Evolutionary conservation across 2,113 vertebrate species (phyloP).

Genomic region (Indicator maculatus): DNA sequence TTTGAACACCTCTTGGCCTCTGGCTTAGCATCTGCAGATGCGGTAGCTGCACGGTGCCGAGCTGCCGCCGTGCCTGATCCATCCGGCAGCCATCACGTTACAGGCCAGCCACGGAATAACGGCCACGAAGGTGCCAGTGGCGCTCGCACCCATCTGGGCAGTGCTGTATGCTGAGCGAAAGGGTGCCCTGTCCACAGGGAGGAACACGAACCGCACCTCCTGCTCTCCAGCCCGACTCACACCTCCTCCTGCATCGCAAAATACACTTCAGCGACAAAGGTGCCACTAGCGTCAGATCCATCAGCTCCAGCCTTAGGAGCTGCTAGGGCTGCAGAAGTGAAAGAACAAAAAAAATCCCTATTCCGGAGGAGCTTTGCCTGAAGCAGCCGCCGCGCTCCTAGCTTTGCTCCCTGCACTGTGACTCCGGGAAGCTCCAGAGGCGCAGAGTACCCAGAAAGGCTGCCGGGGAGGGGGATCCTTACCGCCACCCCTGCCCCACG

Average conservation of each 20-base stretch:
- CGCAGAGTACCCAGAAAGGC: not conserved
- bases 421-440: not conserved
- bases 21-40: accelerated
- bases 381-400: not conserved
- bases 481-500: not conserved
- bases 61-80: not conserved
- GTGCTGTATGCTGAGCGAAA: accelerated
- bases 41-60: accelerated
- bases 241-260: not conserved
- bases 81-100: accelerated
- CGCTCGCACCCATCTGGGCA: not conserved
- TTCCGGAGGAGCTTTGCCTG: not conserved
- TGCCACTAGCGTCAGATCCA: slow-evolving; percentile 17
- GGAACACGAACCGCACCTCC: not conserved
- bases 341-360: not conserved
- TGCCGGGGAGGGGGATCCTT: not conserved
- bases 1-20: accelerated
- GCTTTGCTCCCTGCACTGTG: not conserved
- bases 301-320: not conserved
- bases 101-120: accelerated
- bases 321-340: not conserved
- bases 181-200: not conserved
- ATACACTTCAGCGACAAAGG: not conserved
- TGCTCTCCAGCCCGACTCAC: not conserved
- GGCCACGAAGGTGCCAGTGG: not conserved